phyloP scores from a whole-genome alignment of 2,797 vertebrate genomes.

The Carapus acus region DNA sequence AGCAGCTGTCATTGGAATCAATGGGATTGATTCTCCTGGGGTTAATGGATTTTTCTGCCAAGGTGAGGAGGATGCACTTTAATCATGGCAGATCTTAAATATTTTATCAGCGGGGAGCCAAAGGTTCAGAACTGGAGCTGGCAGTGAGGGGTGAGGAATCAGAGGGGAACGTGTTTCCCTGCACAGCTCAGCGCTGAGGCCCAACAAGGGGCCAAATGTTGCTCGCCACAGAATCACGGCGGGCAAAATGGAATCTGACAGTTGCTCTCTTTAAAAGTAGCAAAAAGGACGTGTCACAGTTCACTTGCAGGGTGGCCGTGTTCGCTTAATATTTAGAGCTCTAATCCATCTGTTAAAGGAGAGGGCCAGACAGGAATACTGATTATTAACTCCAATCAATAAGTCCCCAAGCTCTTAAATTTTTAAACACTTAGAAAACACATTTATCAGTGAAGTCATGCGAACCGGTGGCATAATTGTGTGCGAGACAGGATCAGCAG shows the following conservation, averaged over 20 bases:
- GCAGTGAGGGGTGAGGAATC: slow-evolving; percentile 46
- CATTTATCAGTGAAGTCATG: neutral
- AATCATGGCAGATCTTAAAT: slow-evolving; percentile 75
- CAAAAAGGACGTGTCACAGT: neutral
- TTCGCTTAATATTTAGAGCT: neutral
- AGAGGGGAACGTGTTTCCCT: slow-evolving; percentile 32
- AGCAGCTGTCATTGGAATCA: slow-evolving; percentile 71
- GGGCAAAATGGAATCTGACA: slow-evolving; percentile 21
- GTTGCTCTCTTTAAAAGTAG: neutral
- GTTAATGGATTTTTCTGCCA: slow-evolving; percentile 72
- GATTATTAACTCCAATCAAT: neutral
- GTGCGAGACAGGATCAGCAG: neutral
- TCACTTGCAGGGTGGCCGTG: neutral
- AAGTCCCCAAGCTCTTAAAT: neutral
- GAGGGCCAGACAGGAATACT: neutral
- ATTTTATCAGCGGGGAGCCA: slow-evolving; percentile 69
- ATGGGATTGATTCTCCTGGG: slow-evolving; percentile 66
- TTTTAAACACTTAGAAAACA: neutral
- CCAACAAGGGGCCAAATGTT: slow-evolving; percentile 39
- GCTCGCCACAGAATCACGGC: slow-evolving; percentile 23
- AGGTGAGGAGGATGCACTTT: slow-evolving; percentile 74
- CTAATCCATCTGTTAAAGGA: neutral
- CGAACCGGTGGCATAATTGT: neutral
- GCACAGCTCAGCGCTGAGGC: slow-evolving; percentile 41
- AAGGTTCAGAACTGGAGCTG: slow-evolving; percentile 60